A percentile compares a stretch with the other conserved stretches of the same genome.
These are phyloP conservation scores for Cydia strobilella DNA, from an alignment of 1,140 invertebrate genomes.

Conservation along the genomic window DNA sequence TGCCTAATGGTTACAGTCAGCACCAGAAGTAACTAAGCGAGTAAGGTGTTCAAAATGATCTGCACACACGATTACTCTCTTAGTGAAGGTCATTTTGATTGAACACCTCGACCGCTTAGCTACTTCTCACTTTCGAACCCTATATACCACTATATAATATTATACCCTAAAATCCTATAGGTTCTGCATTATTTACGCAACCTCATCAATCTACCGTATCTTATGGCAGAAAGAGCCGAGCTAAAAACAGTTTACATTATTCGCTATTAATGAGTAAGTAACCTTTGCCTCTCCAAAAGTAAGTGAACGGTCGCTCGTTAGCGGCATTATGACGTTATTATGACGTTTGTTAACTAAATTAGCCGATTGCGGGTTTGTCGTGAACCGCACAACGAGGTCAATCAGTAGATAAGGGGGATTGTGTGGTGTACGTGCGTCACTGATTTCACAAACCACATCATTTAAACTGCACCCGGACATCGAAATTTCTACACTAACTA, in stretches of 20 bases:
- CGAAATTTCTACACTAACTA: background rate
- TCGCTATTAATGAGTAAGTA: background rate
- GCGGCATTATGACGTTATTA: constrained; percentile 33
- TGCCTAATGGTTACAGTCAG: background rate
- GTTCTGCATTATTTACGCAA: no score
- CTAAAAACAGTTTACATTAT: background rate
- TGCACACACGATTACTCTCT: no score
- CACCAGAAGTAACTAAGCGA: no score
- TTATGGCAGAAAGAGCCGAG: background rate
- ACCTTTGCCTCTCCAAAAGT: constrained; percentile 7
- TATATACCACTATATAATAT: no score
- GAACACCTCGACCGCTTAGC: no score
- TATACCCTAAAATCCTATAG: no score
- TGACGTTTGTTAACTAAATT: constrained; percentile 52
- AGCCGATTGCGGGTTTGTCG: constrained; percentile 52
- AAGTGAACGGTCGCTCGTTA: constrained; percentile 9
- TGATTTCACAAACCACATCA: constrained; percentile 36
- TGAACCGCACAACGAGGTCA: constrained; percentile 63
- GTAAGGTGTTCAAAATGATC: no score
- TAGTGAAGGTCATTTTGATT: no score
- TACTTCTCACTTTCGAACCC: no score
- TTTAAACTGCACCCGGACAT: background rate
- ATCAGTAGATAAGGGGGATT: constrained; percentile 60
- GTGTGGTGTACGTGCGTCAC: constrained; percentile 58
- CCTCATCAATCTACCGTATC: no score